Conservation (phyloP, 2,888 invertebrate genomes). For the Craniophora ligustri region DNA sequence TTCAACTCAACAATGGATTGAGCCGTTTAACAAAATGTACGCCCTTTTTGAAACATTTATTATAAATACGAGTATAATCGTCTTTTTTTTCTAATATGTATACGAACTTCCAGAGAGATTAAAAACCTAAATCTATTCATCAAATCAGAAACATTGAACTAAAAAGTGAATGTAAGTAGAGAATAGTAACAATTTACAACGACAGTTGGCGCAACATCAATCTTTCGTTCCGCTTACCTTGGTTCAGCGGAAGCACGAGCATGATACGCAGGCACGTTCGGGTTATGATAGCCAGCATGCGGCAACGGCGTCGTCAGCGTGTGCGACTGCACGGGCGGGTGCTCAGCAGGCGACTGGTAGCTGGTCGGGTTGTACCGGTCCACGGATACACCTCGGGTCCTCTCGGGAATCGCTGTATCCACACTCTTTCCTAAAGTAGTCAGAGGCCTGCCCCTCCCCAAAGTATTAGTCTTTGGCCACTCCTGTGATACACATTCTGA, state of each 20-base stretch:
- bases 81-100: too few species aligned
- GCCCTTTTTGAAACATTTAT: neutral
- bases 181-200: too few species aligned
- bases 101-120: too few species aligned
- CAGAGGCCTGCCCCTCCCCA: constrained; percentile 80
- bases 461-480: constrained; percentile 79
- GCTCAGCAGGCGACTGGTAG: constrained; percentile 80
- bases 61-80: too few species aligned
- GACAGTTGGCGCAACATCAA: too few species aligned
- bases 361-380: constrained; percentile 83
- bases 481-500: constrained; percentile 81
- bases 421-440: constrained; percentile 71
- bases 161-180: too few species aligned
- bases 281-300: constrained; percentile 79
- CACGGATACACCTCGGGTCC: constrained; percentile 81
- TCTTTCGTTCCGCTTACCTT: constrained; percentile 62
- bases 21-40: neutral
- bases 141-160: too few species aligned
- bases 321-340: constrained; percentile 83
- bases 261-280: constrained; percentile 84
- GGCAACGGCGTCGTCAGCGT: constrained; percentile 79
- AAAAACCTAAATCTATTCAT: too few species aligned
- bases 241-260: constrained; percentile 84
- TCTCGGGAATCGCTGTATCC: constrained; percentile 70
- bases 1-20: constrained; percentile 18